Percentiles rank a stretch among this genome's conserved stretches.
Conservation (phyloP, 1,140 invertebrate genomes). For the Adoxophyes honmai region DNA sequence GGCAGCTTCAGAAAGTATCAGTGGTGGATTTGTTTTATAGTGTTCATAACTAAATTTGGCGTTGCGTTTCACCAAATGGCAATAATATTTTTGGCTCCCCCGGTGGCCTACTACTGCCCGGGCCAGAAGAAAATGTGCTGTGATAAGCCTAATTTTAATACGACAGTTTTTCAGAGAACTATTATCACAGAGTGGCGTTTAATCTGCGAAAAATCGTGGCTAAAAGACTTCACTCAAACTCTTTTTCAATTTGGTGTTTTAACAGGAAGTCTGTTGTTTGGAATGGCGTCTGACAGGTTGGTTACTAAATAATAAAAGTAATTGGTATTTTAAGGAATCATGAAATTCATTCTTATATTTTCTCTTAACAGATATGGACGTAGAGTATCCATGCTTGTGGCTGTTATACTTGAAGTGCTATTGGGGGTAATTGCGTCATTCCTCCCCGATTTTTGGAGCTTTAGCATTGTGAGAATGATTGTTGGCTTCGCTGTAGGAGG, state of each 20-base stretch:
- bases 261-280: slow-evolving; percentile 34
- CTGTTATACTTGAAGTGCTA: slow-evolving; percentile 79
- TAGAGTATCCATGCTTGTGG: slow-evolving; percentile 77
- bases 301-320: neutral
- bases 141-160: slow-evolving; percentile 73
- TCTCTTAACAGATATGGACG: slow-evolving; percentile 78
- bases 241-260: slow-evolving; percentile 33
- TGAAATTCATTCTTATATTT: neutral
- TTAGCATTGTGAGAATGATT: slow-evolving; percentile 79
- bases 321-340: too few species aligned
- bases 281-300: slow-evolving; percentile 33
- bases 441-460: slow-evolving; percentile 80
- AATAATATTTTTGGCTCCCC: slow-evolving; percentile 53
- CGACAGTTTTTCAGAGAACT: slow-evolving; percentile 79
- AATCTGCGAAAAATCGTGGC: slow-evolving; percentile 77
- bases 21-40: slow-evolving; percentile 14
- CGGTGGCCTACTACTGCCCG: slow-evolving; percentile 25
- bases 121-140: slow-evolving; percentile 51
- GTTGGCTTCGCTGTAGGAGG: slow-evolving; percentile 79
- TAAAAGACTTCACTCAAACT: slow-evolving; percentile 80
- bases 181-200: slow-evolving; percentile 83
- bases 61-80: slow-evolving; percentile 13
- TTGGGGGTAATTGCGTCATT: slow-evolving; percentile 79
- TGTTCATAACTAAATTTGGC: slow-evolving; percentile 8
- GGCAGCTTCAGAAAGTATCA: slow-evolving; percentile 26